phyloP scores from a whole-genome alignment of 1,140 invertebrate species.

The Drosophila hydei region DNA sequence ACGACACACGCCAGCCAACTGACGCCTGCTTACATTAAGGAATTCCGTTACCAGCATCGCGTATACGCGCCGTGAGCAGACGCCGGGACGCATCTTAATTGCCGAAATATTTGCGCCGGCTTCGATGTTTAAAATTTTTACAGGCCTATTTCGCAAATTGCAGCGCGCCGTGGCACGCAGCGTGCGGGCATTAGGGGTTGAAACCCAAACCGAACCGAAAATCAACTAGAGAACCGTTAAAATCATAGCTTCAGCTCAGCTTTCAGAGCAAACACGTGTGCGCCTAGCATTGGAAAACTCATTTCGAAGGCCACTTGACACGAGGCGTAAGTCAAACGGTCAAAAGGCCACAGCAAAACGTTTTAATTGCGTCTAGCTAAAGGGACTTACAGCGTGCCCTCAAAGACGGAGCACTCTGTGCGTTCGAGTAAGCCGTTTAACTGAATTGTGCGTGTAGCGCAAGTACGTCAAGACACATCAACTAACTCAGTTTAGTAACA shows the following conservation, averaged over 20 bases:
- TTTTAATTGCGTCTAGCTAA: constrained; percentile 66
- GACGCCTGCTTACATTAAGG: constrained; percentile 74
- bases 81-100: constrained; percentile 51
- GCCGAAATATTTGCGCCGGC: constrained; percentile 64
- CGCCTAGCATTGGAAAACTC: constrained; percentile 41
- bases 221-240: constrained; percentile 15
- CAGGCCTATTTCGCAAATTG: constrained; percentile 28
- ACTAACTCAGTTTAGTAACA: constrained; percentile 29
- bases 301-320: constrained; percentile 35
- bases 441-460: constrained; percentile 28
- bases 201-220: constrained; percentile 9
- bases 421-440: constrained; percentile 17
- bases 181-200: constrained; percentile 24
- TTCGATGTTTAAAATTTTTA: constrained; percentile 34
- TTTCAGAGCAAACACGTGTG: constrained; percentile 16
- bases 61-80: constrained; percentile 51
- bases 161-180: constrained; percentile 12
- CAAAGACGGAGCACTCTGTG: too few species aligned
- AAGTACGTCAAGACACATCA: constrained; percentile 32
- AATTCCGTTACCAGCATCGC: constrained; percentile 60
- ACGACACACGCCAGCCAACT: constrained; percentile 72
- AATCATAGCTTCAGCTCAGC: constrained; percentile 12
- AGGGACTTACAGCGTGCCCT: constrained; percentile 51
- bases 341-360: constrained; percentile 37
- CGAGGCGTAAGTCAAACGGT: constrained; percentile 52